Base-by-base conservation (phyloP, 2,113 vertebrate species). In the Rhinichthys klamathensis region DNA sequence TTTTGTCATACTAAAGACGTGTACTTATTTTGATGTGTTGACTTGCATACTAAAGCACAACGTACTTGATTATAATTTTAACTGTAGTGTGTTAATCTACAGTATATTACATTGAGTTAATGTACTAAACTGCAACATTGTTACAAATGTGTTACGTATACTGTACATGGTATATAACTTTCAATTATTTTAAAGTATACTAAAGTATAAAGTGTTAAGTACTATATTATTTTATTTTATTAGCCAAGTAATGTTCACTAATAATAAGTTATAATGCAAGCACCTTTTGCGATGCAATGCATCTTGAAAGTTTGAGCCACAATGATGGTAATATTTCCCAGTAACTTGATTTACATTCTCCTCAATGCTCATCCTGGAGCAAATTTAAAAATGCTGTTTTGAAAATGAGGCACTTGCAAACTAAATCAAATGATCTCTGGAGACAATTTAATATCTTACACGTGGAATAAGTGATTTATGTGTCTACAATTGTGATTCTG, bases 371-470 rank as follows among this genome's bases (percentile, higher is more conserved):
- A 74, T 49, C 41, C 41, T 46, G 41, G 2, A 46, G 70, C 41
- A 6, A 38, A 21, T 41, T 4, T 54, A 21, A 21, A 54, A 18
- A 10, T 38, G 32, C 1, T 18, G 25, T 61, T 9, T 8, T 72
- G 5, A 6, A 72, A 46, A 6, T 13, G 23, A 73, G 12, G 23
- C 41, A 46, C 38, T 15, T 44, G 10, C 69, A n/a, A n/a, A 72
- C 32, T n/a, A 49, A 73, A 74, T 74, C 41, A 25, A 74, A 27
- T 9, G 2, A 49, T 49, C 41, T 74, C 38, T 44, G 0, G 41
- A 74, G 72, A 74, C 41, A 13, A 46, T 74, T 74, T 49, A 74
- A 44, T 74, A 74, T 25, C 41, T 74, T 74, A 74, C 38, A 8
- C 12, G 0, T 49, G 11, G 12, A 49, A 74, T 16, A 49, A 74